These are phyloP conservation scores for Hyppa rectilinea DNA, from an alignment of 2,888 invertebrate species.

Conservation along the genomic window DNA sequence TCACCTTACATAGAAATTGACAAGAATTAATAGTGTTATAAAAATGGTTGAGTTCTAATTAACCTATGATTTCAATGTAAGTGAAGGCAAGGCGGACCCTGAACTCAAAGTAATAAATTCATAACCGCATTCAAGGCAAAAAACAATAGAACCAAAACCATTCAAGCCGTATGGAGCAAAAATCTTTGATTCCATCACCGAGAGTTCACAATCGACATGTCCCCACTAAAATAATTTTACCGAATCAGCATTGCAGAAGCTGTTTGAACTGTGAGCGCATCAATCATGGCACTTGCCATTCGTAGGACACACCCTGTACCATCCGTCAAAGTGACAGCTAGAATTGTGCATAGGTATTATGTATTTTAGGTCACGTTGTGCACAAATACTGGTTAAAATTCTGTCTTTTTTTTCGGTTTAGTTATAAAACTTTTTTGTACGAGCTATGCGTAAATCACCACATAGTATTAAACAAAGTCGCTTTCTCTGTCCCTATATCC, in stretches of 20 bases:
- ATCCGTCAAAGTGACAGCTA: conserved; percentile 54
- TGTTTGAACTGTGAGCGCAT: conserved; percentile 58
- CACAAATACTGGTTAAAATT: not conserved
- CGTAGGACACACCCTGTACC: conserved; percentile 38
- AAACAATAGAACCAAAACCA: not conserved
- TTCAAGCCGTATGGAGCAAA: not conserved
- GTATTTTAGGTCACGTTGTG: conserved; percentile 15
- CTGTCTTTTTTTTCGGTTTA: not conserved
- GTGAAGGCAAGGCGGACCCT: not conserved
- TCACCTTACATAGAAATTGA: too few species aligned
- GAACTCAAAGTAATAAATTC: not conserved
- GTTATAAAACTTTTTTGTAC: conserved; percentile 7
- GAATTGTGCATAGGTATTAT: conserved; percentile 24
- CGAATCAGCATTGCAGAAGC: conserved; percentile 30
- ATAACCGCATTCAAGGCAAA: not conserved
- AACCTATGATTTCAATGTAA: too few species aligned
- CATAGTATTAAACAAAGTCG: too few species aligned
- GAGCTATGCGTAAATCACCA: not conserved
- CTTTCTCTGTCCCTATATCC: too few species aligned
- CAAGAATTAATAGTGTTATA: too few species aligned
- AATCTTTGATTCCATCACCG: conserved; percentile 13
- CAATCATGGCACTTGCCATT: conserved; percentile 72
- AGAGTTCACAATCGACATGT: not conserved
- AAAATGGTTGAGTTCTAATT: too few species aligned
- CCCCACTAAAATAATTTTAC: conserved; percentile 36